A percentile compares a stretch with the other conserved stretches of the same genome.
Conservation (phyloP, 2,797 vertebrate genomes). For the Scolopax rusticola region DNA sequence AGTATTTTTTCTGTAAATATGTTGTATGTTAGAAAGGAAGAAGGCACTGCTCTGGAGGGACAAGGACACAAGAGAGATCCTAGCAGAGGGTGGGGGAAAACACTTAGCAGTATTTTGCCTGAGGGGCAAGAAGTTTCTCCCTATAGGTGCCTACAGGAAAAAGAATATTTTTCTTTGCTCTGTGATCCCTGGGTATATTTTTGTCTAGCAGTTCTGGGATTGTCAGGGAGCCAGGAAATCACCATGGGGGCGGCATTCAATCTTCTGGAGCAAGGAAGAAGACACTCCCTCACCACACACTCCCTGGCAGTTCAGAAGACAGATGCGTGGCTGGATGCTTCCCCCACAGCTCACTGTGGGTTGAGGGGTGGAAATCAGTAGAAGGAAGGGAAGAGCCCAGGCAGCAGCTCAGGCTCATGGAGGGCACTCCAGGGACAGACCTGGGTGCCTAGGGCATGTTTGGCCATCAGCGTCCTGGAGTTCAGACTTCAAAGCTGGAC, state of each 20-base stretch:
- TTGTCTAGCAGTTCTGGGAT: not conserved
- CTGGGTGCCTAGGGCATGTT: not conserved
- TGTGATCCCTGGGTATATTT: not conserved
- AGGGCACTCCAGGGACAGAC: rapidly evolving
- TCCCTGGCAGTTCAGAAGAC: not conserved
- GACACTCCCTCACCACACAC: not conserved
- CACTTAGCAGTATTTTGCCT: not conserved
- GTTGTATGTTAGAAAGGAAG: not conserved
- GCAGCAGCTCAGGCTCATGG: not conserved
- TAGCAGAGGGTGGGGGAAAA: not conserved
- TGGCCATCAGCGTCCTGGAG: not conserved
- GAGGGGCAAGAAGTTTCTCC: not conserved
- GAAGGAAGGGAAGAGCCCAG: not conserved
- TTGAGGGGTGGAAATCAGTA: not conserved
- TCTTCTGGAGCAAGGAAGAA: not conserved
- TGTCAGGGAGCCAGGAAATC: not conserved
- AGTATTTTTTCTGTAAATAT: not conserved
- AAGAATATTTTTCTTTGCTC: not conserved
- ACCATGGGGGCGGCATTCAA: not conserved
- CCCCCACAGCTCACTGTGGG: not conserved
- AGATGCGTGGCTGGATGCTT: not conserved
- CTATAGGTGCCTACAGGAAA: not conserved
- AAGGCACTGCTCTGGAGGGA: not conserved
- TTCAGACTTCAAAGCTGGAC: not conserved
- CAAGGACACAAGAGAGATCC: not conserved